phyloP scores from a whole-genome alignment of 2,888 invertebrate species.

The Chloromyia formosa region DNA sequence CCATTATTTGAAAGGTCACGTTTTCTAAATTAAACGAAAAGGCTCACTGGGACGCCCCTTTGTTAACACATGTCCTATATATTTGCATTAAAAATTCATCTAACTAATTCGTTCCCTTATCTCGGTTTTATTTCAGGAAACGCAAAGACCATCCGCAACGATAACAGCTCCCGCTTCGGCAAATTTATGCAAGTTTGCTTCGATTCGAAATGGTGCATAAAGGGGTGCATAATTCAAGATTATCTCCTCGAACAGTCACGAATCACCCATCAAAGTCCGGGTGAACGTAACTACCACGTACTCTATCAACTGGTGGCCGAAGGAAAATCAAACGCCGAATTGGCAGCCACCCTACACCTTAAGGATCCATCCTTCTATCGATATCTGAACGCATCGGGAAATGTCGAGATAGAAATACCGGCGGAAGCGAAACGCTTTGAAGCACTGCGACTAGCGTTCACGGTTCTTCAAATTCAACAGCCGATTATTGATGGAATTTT shows the following conservation, averaged over 20 bases:
- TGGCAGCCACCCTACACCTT: conserved; percentile 77
- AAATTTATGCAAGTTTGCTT: conserved; percentile 95
- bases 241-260: conserved; percentile 90
- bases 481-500: conserved; percentile 90
- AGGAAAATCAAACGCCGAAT: conserved; percentile 80
- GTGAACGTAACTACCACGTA: conserved; percentile 91
- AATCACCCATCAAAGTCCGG: conserved; percentile 87
- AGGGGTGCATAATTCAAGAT: conserved; percentile 90
- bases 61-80: too few species aligned
- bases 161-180: conserved; percentile 93
- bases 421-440: conserved; percentile 79
- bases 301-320: conserved; percentile 91
- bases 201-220: conserved; percentile 87
- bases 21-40: too few species aligned
- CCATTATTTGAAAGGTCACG: too few species aligned
- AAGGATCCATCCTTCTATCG: conserved; percentile 80
- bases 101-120: too few species aligned
- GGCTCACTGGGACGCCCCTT: too few species aligned
- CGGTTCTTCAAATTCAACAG: conserved; percentile 85
- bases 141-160: conserved; percentile 91
- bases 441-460: conserved; percentile 86
- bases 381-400: conserved; percentile 84
- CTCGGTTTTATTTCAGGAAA: conserved; percentile 77
- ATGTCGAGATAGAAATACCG: conserved; percentile 72
- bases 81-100: too few species aligned